Percentiles rank a stretch among this genome's conserved stretches.
Evolutionary conservation across 2,797 vertebrate species (phyloP).

Genomic region (Acipenser ruthenus): DNA sequence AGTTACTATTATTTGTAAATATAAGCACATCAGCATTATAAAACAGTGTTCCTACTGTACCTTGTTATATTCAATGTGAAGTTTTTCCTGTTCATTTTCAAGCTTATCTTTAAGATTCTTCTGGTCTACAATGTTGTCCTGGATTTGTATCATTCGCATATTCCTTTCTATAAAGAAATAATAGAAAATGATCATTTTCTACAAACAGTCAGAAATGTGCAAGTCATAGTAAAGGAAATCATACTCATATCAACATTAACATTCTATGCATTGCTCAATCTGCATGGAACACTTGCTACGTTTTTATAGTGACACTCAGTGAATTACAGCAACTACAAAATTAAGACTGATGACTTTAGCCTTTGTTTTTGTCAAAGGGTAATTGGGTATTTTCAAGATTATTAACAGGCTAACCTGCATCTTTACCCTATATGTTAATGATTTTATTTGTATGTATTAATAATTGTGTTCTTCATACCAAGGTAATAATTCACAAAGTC

Average conservation of each 20-base stretch:
- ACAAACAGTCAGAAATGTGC: not conserved
- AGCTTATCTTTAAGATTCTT: conserved; percentile 96
- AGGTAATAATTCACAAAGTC: conserved; percentile 98
- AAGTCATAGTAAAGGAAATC: not conserved
- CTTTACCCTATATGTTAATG: not conserved
- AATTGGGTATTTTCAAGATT: not conserved
- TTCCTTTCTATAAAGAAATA: conserved; percentile 81
- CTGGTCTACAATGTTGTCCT: conserved; percentile 97
- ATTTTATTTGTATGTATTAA: not conserved
- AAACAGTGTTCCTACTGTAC: conserved; percentile 39
- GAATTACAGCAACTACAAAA: not conserved
- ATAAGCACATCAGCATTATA: too few relatives aligned
- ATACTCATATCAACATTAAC: conserved; percentile 43
- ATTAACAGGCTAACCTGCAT: not conserved
- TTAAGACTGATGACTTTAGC: conserved; percentile 7
- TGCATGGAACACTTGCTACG: not conserved
- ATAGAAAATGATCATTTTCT: conserved; percentile 11
- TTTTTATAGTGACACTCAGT: not conserved
- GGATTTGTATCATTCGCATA: conserved; percentile 99
- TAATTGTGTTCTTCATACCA: conserved; percentile 56
- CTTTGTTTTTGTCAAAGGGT: not conserved
- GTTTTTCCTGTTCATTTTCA: conserved; percentile 92
- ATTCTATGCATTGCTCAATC: conserved; percentile 9
- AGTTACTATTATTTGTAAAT: too few relatives aligned
- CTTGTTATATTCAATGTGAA: conserved; percentile 96